Percentiles rank a stretch among this genome's conserved stretches.
These are phyloP conservation scores for Drosophila elegans DNA, from an alignment of 1,140 invertebrate species.

Conservation along the genomic window DNA sequence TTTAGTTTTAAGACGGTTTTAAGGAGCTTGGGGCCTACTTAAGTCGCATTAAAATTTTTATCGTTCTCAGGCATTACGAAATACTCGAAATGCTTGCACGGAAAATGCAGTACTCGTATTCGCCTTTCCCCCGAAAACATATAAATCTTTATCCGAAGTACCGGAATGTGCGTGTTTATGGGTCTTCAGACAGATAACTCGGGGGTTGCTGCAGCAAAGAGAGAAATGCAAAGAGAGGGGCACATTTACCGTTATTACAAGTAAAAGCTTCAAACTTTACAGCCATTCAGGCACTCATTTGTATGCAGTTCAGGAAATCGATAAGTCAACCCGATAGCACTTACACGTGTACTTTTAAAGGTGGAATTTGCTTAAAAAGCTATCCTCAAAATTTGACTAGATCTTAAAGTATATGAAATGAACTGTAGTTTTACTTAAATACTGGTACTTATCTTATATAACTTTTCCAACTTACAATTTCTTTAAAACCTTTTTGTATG, in stretches of 20 bases:
- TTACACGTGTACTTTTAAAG: constrained; percentile 8
- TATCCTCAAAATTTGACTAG: neutral
- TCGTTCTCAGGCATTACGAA: constrained; percentile 59
- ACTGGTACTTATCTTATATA: no score
- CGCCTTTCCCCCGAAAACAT: constrained; percentile 49
- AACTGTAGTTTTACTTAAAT: no score
- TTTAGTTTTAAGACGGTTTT: neutral
- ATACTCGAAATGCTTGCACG: constrained; percentile 33
- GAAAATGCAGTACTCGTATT: constrained; percentile 19
- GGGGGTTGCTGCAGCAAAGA: constrained; percentile 28
- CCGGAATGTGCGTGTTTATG: constrained; percentile 59
- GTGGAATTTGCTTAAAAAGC: neutral
- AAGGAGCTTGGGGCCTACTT: constrained; percentile 34
- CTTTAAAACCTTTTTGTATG: no score
- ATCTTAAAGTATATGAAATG: no score
- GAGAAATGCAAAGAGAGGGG: constrained; percentile 8
- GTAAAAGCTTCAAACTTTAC: constrained; percentile 28
- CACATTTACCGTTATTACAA: constrained; percentile 39
- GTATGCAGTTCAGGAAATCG: constrained; percentile 48
- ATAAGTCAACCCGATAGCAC: constrained; percentile 36
- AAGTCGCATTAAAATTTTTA: constrained; percentile 58
- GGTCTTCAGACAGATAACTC: constrained; percentile 42
- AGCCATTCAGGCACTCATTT: constrained; percentile 33
- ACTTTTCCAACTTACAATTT: no score
- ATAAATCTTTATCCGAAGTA: constrained; percentile 75